Evolutionary conservation across 2,797 vertebrate genomes (phyloP), one percentile per base, ranked within the genome.

Genomic region (Muscicapa comitata): DNA sequence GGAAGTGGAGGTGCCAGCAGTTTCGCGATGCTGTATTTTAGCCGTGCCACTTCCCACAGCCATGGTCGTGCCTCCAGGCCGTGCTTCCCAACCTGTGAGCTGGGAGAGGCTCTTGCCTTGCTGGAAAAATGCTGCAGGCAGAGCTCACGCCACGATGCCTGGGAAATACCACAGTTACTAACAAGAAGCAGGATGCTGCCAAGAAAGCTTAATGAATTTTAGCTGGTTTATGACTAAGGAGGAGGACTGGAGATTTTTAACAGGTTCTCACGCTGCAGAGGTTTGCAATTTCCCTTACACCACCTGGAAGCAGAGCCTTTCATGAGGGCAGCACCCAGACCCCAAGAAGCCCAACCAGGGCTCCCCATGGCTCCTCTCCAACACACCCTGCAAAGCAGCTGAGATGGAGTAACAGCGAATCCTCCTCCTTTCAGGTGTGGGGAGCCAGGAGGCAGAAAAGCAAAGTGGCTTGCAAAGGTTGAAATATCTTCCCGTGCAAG

Each of bases 71-170:
- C 53, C 1, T 4, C 31, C 0, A 6, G 42, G 68, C 59, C 0
- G 0, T 21, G 35, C 54, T 72, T 86, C 83, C 79, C 62, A 85
- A 26, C 20, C 54, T 7, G 5, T 6, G 3, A 0, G 47, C 58
- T 1, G 0, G 45, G 31, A 88, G 29, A n/a, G 19, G 18, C 35
- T 65, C 67, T 71, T 1, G 2, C 26, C 91, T 10, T 18, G 24
- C 71, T 38, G n/a, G 50, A 78, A 58, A 78, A 87, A 40, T 0
- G 2, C 42, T 5, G 1, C 42, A 0, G 0, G 59, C 11, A 2
- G 24, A 83, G 40, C 43, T 58, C 2, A 2, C 0, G 0, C 37
- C 23, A 1, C 0, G 0, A 10, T 6, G 65, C 40, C 48, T 37
- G 57, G 21, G 45, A 92, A 90, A 86, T 47, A 74, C 48, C 88